A percentile compares a stretch with the other conserved stretches of the same genome.
These are phyloP conservation scores for Pteronura brasiliensis DNA, from an alignment of 2,113 vertebrate species.

Conservation along the genomic window DNA sequence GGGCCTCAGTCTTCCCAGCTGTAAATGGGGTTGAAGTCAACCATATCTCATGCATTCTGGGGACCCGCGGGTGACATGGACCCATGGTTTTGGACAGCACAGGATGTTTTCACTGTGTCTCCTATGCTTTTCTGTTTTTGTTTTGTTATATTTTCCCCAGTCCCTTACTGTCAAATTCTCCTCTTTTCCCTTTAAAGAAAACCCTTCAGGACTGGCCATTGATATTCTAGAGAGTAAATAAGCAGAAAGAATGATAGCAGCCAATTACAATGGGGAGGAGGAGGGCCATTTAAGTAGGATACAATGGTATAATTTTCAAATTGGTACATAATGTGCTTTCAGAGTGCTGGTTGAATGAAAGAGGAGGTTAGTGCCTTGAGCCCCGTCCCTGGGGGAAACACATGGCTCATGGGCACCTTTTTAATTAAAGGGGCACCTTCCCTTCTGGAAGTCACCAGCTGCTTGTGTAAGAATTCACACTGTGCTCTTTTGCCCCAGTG, in stretches of 20 bases:
- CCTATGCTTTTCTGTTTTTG: not conserved
- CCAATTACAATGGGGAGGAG: not conserved
- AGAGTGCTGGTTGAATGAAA: not conserved
- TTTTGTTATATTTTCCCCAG: not conserved
- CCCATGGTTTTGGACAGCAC: not conserved
- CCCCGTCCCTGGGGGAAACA: not conserved
- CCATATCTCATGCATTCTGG: not conserved
- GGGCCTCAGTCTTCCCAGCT: not conserved
- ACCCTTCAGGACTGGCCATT: not conserved
- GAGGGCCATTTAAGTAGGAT: not conserved
- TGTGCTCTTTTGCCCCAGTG: not conserved
- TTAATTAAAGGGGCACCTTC: constrained; percentile 8
- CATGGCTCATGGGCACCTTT: not conserved
- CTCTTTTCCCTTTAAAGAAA: not conserved
- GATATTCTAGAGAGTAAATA: constrained; percentile 52
- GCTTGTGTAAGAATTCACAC: not conserved
- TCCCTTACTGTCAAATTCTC: not conserved
- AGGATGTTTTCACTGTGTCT: not conserved
- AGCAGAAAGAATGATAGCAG: constrained; percentile 28
- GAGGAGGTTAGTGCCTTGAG: not conserved
- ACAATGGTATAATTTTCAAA: constrained; percentile 60
- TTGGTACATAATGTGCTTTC: not conserved
- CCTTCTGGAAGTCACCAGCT: not conserved
- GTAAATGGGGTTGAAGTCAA: not conserved
- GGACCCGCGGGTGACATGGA: not conserved